Evolutionary conservation across 1,140 invertebrate species (phyloP).

Genomic region (Nixonia krombeini): DNA sequence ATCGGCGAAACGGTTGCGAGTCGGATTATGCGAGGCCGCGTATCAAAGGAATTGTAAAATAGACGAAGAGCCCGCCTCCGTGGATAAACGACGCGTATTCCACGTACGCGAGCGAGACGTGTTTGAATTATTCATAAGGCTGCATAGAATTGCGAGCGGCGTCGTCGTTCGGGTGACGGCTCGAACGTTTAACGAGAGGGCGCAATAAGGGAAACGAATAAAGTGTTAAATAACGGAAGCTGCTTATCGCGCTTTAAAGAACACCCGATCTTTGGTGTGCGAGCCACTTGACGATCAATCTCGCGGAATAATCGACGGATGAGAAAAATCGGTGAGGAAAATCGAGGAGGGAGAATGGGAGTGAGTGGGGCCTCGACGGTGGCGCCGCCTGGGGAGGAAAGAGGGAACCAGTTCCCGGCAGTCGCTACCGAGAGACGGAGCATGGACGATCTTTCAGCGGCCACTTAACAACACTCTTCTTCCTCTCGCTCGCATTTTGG

Average conservation of each 20-base stretch:
- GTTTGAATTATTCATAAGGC: slow-evolving; percentile 36
- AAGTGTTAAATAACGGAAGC: slow-evolving; percentile 4
- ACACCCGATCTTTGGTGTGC: too few relatives aligned
- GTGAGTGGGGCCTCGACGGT: slow-evolving; percentile 15
- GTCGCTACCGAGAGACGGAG: slow-evolving; percentile 40
- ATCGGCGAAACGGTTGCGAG: slow-evolving; percentile 6
- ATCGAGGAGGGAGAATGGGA: slow-evolving; percentile 24
- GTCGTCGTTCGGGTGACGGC: slow-evolving; percentile 25
- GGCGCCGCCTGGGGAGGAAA: slow-evolving; percentile 32
- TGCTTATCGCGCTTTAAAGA: not conserved
- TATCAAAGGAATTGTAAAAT: slow-evolving; percentile 43
- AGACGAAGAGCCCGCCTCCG: slow-evolving; percentile 21
- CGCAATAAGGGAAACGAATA: slow-evolving; percentile 27
- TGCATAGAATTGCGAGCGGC: slow-evolving; percentile 25
- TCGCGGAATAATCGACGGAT: slow-evolving; percentile 31
- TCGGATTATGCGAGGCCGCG: slow-evolving; percentile 5
- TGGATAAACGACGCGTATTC: slow-evolving; percentile 10
- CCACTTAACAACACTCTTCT: slow-evolving; percentile 57
- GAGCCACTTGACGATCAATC: slow-evolving; percentile 59
- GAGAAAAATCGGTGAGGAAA: slow-evolving; percentile 44
- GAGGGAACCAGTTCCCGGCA: slow-evolving; percentile 42
- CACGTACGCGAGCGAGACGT: slow-evolving; percentile 6
- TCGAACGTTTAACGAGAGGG: slow-evolving; percentile 32
- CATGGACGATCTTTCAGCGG: slow-evolving; percentile 62
- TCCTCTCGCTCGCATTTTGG: too few relatives aligned